Evolutionary conservation across 2,797 vertebrate genomes (phyloP), one percentile per base, ranked within the genome.

Genomic region (Sebastes umbrosus): DNA sequence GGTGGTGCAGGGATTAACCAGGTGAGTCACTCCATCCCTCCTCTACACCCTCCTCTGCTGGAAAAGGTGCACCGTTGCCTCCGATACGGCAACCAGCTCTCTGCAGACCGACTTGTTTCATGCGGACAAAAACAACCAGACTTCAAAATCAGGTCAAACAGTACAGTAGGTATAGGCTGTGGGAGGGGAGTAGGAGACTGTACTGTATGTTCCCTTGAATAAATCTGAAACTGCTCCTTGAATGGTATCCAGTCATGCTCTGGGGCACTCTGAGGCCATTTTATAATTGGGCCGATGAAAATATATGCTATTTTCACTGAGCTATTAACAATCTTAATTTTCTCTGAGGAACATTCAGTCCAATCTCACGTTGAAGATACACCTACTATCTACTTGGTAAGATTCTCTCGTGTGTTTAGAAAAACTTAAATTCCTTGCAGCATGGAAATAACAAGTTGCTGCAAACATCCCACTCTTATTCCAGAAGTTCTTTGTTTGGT

Each of bases 131-230:
- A 76, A 71, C 29, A 81, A 69, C 27, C 57, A 25, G 62, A 87
- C 75, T 77, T 75, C 39, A 77, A 76, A 91, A 86, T 83, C 69
- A 71, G 89, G 87, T 87, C 87, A 89, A 83, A 85, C 84, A 80
- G 46, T 50, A 50, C 46, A 50, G 46, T 50, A 50, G 8, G 82
- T 81, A 46, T 46, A 58, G 73, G 77, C 63, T 27, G 87, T 87
- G 66, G 88, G 75, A 81, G 72, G 63, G 68, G 32, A 84, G 75
- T 64, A 25, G 36, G 69, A 85, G 78, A 87, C 59, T 57, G 34
- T 67, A 69, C 34, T 63, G 36, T 24, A 83, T 66, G 52, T 75
- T 69, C 29, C 46, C 59, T 75, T 58, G 63, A 78, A 84, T 80
- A 80, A 76, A 86, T 79, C n/a, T 27, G 14, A 82, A 63, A 65